Conservation (phyloP, 2,113 vertebrate species). For the Percina caprodes region DNA sequence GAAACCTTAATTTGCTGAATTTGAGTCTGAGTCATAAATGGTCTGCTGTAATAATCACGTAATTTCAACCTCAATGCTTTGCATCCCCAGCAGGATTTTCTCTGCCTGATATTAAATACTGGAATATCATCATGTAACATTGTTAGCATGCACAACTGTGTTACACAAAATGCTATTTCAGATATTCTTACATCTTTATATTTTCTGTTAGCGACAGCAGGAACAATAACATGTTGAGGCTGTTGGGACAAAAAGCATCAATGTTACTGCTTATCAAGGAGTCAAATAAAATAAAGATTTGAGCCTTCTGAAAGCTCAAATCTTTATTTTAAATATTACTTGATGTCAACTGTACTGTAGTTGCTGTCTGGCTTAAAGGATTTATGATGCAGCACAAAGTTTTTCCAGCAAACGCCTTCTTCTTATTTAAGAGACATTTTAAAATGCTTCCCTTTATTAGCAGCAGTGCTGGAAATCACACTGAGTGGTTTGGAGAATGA, state of each 20-base stretch:
- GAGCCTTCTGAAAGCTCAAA: not conserved
- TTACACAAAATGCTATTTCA: constrained; percentile 23
- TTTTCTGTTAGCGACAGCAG: not conserved
- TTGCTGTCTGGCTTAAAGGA: constrained; percentile 1
- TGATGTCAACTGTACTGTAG: not conserved
- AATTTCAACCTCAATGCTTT: not conserved
- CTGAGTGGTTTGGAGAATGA: constrained; percentile 15
- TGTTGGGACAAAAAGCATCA: not conserved
- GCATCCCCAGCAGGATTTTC: not conserved
- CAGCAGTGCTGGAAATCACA: constrained; percentile 7
- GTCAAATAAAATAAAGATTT: not conserved
- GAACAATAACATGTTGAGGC: not conserved
- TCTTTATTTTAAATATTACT: no score
- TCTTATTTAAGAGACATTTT: not conserved
- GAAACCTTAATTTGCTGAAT: not conserved
- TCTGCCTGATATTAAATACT: constrained; percentile 1
- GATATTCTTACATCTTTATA: not conserved
- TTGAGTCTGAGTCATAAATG: constrained; percentile 1
- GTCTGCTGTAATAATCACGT: not conserved
- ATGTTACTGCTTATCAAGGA: not conserved
- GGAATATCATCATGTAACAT: constrained; percentile 1
- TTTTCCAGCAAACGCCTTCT: not conserved
- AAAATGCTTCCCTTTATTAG: not conserved
- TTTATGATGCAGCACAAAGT: constrained; percentile 8
- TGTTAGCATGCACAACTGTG: not conserved